Evolutionary conservation across 2,797 vertebrate genomes (phyloP), one percentile per base, ranked within the genome.

Genomic region (Ceyx erithaca): DNA sequence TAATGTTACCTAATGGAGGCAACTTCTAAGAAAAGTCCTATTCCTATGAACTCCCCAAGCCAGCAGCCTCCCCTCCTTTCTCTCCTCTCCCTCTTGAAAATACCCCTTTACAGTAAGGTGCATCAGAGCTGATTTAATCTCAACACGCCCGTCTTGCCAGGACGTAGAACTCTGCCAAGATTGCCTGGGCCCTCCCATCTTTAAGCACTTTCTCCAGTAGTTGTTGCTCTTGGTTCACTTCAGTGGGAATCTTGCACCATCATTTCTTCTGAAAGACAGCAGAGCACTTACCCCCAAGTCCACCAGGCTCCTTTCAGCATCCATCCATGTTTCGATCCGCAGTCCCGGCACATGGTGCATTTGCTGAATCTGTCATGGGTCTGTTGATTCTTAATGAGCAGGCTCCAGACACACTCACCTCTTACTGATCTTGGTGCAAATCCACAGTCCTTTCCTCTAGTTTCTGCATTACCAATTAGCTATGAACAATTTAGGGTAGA

Each of bases 311-410:
- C 58, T 15, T 35, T 51, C 78, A 82, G 58, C 0, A 0, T 33
- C 57, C 28, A n/a, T 35, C 57, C 40, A 22, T 0, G 0, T 30
- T 80, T 51, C 81, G 3, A 51, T 1, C 64, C 3, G 3, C 11
- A 11, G 33, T 22, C 61, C 62, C n/a, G 40, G 68, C 59, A 66
- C 72, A 7, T 26, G 6, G 14, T 2, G 6, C n/a, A 3, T 26
- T 25, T 54, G 28, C 4, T 19, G 49, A 37, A 59, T 8, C 14
- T 59, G 25, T 49, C 3, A 12, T 9, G 35, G 66, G 37, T 22
- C 77, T 33, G 23, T 2, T 19, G 43, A 9, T 37, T 52, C 59
- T 35, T 13, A 40, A 9, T 0, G 2, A 81, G 70, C 46, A 4
- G 13, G 21, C 33, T 79, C 68, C 55, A 67, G 75, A 51, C 4